These are phyloP conservation scores for Brachyrhaphis roseni DNA, from an alignment of 2,797 vertebrate genomes.

Conservation along the genomic window DNA sequence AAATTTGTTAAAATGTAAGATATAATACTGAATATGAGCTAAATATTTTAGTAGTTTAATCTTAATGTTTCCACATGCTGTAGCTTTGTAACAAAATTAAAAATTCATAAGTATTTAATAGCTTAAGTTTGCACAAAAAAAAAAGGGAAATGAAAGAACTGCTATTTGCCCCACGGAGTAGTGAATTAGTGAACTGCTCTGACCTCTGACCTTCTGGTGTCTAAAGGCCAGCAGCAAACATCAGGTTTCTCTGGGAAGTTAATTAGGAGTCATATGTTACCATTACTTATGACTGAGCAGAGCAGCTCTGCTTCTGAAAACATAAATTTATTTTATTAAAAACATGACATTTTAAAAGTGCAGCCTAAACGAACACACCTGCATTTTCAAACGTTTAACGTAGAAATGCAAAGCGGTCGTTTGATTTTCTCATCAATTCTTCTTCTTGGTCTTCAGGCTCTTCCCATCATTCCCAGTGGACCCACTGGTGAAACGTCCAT, in stretches of 20 bases:
- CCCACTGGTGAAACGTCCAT: not conserved
- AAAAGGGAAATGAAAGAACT: not conserved
- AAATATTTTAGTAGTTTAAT: not conserved
- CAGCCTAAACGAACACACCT: not conserved
- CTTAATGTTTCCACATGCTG: not conserved
- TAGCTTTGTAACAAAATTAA: not conserved
- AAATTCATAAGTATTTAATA: not conserved
- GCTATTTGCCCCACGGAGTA: not conserved
- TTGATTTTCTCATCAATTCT: not conserved
- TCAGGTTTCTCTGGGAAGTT: not conserved
- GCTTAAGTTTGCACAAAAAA: not conserved
- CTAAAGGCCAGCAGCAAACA: conserved; percentile 7
- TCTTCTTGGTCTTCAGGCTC: not conserved
- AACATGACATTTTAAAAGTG: not conserved
- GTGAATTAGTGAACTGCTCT: not conserved
- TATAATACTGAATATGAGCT: not conserved
- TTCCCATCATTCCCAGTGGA: not conserved
- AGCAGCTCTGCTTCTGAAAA: not conserved
- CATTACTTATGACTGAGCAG: not conserved
- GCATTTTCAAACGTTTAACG: not conserved
- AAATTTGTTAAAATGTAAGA: not conserved
- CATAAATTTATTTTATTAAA: not conserved
- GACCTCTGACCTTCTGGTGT: not conserved
- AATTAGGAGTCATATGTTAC: conserved; percentile 5
- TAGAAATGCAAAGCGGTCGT: not conserved